Percentiles rank a stretch among this genome's conserved stretches.
Evolutionary conservation across 2,888 invertebrate genomes (phyloP).

Genomic region (Alloplasta piceator): DNA sequence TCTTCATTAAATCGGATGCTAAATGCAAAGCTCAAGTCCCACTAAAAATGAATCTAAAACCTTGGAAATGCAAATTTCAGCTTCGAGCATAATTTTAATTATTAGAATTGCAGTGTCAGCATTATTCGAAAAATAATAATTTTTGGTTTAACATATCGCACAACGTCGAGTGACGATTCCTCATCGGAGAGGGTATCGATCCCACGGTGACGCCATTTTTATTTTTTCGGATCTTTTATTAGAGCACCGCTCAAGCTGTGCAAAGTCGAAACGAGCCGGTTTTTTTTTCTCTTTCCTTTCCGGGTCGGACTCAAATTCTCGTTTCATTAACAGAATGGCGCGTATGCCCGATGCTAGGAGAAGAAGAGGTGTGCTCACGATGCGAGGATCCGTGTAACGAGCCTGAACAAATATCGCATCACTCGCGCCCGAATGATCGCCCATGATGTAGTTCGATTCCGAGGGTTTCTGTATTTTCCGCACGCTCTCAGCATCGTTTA

Average conservation of each 20-base stretch:
- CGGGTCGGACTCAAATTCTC: not conserved
- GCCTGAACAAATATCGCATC: constrained; percentile 67
- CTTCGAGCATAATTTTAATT: too few relatives aligned
- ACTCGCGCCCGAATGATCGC: constrained; percentile 60
- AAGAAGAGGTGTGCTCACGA: constrained; percentile 23
- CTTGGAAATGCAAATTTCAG: too few relatives aligned
- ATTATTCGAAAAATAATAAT: too few relatives aligned
- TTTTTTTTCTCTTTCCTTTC: constrained; percentile 16
- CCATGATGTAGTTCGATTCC: constrained; percentile 28
- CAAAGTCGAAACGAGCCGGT: constrained; percentile 35
- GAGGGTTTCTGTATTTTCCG: not conserved
- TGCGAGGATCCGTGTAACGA: constrained; percentile 36
- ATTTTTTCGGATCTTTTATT: too few relatives aligned
- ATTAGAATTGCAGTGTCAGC: too few relatives aligned
- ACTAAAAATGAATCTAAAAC: too few relatives aligned
- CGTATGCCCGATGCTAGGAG: constrained; percentile 15
- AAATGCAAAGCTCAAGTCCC: too few relatives aligned
- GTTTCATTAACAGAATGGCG: constrained; percentile 28
- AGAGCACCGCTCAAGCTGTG: constrained; percentile 38
- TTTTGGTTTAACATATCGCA: too few relatives aligned
- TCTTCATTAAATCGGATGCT: too few relatives aligned
- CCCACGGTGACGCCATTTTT: too few relatives aligned
- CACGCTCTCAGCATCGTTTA: constrained; percentile 14
- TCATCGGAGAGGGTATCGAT: too few relatives aligned
- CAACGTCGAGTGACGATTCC: too few relatives aligned